phyloP scores from a whole-genome alignment of 1,140 invertebrate genomes.

The Drosophila persimilis region DNA sequence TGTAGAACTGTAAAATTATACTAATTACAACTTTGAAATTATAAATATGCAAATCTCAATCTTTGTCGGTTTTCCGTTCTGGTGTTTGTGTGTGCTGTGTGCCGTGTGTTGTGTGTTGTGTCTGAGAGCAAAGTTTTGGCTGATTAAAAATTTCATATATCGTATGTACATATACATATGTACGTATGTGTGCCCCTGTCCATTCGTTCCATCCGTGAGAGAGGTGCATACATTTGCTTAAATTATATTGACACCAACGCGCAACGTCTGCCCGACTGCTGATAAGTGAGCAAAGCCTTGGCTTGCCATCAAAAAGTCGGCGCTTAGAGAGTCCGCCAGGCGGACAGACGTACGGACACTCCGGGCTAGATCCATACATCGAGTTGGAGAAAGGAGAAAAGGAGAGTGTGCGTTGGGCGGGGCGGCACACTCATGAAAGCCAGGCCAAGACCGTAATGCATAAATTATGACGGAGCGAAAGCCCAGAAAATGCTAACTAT shows the following conservation, averaged over 20 bases:
- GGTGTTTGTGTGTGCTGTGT: not conserved
- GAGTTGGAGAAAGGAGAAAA: not conserved
- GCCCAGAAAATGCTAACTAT: conserved; percentile 29
- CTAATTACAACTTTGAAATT: conserved; percentile 82
- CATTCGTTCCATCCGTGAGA: conserved; percentile 10
- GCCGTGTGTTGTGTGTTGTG: conserved; percentile 15
- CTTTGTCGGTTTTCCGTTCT: conserved; percentile 9
- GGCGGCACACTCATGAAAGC: conserved; percentile 51
- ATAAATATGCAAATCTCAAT: conserved; percentile 75
- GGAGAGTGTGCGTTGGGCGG: too few relatives aligned
- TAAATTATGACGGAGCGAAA: conserved; percentile 62
- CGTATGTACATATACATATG: not conserved
- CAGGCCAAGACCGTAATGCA: conserved; percentile 59
- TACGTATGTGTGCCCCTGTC: conserved; percentile 7
- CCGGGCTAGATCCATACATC: not conserved
- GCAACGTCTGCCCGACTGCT: conserved; percentile 54
- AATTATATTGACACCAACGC: conserved; percentile 71
- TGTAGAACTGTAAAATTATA: conserved; percentile 81
- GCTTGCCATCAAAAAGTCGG: conserved; percentile 35
- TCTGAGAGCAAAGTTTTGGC: conserved; percentile 53
- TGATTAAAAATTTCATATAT: conserved; percentile 74
- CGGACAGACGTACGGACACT: conserved; percentile 10
- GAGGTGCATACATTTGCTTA: conserved; percentile 73
- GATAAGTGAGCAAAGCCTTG: conserved; percentile 72
- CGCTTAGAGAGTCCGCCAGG: conserved; percentile 34